Base-by-base conservation (phyloP, 2,797 vertebrate species). In the Spondyliosoma cantharus region DNA sequence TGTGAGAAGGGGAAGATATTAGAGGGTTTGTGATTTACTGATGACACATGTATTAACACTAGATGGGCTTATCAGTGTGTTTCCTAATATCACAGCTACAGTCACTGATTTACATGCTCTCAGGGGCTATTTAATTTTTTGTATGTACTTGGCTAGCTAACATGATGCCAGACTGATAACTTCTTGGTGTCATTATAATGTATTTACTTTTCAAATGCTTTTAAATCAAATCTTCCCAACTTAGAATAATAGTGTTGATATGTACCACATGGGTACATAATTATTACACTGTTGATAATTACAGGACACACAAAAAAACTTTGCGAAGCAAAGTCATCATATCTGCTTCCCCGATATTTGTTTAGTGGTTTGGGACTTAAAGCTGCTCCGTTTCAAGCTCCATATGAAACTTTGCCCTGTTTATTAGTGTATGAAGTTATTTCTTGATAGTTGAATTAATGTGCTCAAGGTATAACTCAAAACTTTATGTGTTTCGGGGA, bases 381-480 rank as follows among this genome's bases (percentile, higher is more conserved):
- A 70, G 27, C 63, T 74, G 59, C 45, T 61, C 11, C 5, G 22
- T 48, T 67, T 68, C 63, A 45, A 20, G 45, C 49, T 69, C 14
- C 15, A 43, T 15, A 57, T 42, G 63, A 85, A 64, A 22, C 20
- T 75, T 68, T 54, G 62, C 59, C 52, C 50, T 54, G 37, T 71
- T 82, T 71, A 57, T 60, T 62, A 16, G 2, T 74, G 72, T 12
- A 43, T 68, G 67, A 72, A 78, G 59, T 50, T 8, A 68, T 68
- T 42, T 66, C 46, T 74, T 63, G 42, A 84, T 50, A 65, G 37
- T 13, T 59, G 66, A 48, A 50, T 78, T 76, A 71, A 57, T 77
- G 69, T 89, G 70, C 74, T 75, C 45, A 32, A 82, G 78, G 68
- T 85, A 63, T 45, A 73, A 69, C 49, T 60, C 74, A 52, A 49